Evolutionary conservation across 1,140 invertebrate species (phyloP), one percentile per base, ranked within the genome.

Genomic region (Lordiphosa clarofinis): DNA sequence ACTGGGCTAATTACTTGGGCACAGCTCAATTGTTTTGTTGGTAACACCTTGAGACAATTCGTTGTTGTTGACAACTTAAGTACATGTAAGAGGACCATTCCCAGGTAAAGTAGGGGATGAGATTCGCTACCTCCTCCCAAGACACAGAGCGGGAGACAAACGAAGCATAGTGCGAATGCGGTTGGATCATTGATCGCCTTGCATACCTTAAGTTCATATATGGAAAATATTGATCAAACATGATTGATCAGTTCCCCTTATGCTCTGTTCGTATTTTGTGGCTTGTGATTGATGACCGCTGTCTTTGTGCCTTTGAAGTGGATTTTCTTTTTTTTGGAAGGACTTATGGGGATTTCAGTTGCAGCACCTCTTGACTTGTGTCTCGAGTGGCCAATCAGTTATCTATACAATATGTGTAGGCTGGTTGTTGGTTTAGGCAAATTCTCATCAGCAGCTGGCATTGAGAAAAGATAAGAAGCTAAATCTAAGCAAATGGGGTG

Each of bases 31-130:
- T 42, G 59, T 11, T 4, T 53, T 38, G 36, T 54, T 38, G 44
- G 47, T 33, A 66, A 58, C 64, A 67, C 63, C 63, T 67, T 50
- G 49, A 11, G 13, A 21, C 24, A 8, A 31, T n/a, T 46, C 19
- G 31, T n/a, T 38, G 33, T 52, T 59, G 55, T 67, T 68, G 64
- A 68, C 64, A 68, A 68, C 63, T 68, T 28, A 28, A 28, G 24
- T 5, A 28, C 28, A 59, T 58, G 36, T 37, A 53, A 68, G 63
- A 43, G 54, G 64, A n/a, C n/a, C n/a, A n/a, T n/a, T n/a, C n/a
- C n/a, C n/a, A n/a, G n/a, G n/a, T n/a, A n/a, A n/a, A n/a, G n/a
- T n/a, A n/a, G n/a, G n/a, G n/a, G n/a, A n/a, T n/a, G n/a, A n/a
- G n/a, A n/a, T n/a, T n/a, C n/a, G n/a, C n/a, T n/a, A n/a, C n/a